Evolutionary conservation across 2,888 invertebrate genomes (phyloP), one percentile per base, ranked within the genome.

Genomic region (Troides oblongomaculatus): DNA sequence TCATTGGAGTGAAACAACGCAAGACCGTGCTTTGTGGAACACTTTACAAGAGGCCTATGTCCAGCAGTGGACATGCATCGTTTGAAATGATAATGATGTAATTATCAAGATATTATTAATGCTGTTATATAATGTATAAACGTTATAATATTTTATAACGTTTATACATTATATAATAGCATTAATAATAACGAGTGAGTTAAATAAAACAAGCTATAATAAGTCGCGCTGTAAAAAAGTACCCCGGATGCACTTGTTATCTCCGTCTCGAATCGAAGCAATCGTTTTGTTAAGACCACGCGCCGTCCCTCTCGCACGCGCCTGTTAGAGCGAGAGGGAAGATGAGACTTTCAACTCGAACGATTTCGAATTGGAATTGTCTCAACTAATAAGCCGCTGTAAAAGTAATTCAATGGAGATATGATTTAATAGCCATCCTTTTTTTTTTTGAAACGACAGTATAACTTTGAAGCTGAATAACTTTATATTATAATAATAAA

Each of bases 161-260:
- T 53, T 53, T 12, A 53, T 17, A 18, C n/a, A 53, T 53, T 53
- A 39, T 53, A 18, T 53, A 53, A 53, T 53, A 8, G 6, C 17
- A 53, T 53, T 18, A 17, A 2, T 17, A 53, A 53, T 53, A 53
- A 53, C 18, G 5, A 14, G 39, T 0, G 39, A 39, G 39, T 39
- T 39, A 39, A 39, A 39, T 39, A 36, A 36, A 36, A 36, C 36
- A 36, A 53, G 50, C 17, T 53, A 53, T 53, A 53, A 53, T 18
- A 18, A 53, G 8, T 53, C 17, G 17, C 1, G n/a, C n/a, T 12
- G 43, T 56, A 61, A 64, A 65, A 30, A 65, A 62, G 25, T 57
- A 12, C 46, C 46, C 69, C 69, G 69, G 69, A 69, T 69, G 62
- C 69, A 21, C 64, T 65, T n/a, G 62, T 68, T 63, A 68, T 68